Evolutionary conservation across 2,113 vertebrate genomes (phyloP), one percentile per base, ranked within the genome.

Genomic region (Chaenocephalus aceratus): DNA sequence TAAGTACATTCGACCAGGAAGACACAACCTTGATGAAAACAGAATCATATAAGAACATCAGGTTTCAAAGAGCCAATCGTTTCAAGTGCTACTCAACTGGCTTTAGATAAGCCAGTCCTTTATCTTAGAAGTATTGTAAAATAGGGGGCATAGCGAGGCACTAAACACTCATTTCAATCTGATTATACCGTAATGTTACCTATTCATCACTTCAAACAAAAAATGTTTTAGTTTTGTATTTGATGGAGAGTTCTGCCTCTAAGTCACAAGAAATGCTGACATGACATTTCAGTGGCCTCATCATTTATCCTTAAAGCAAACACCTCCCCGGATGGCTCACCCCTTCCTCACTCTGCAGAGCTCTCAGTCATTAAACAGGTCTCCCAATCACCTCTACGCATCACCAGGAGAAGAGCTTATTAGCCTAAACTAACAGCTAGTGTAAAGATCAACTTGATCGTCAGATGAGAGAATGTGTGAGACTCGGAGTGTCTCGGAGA

Each of bases 341-440:
- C 82, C 34, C 4, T 72, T 83, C 79, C 77, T 72, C 74, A 58
- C 76, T 83, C 69, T 46, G 63, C 80, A 45, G 63, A 87, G 82
- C 75, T 84, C 61, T 1, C 57, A 57, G 60, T 91, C 84, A 90
- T 92, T 90, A 91, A 89, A 88, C 82, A 72, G 83, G 78, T 87
- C 88, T 86, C 73, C 58, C 80, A 77, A 69, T 86, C 80, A 87
- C 86, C 83, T 79, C 83, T 64, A 68, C 18, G 34, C 86, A 77
- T 88, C 74, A 80, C 41, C 77, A 74, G 63, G 57, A 66, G 78
- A 72, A 57, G 62, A 63, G 79, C 82, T 93, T 83, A 86, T 86
- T 73, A 87, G 78, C 72, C 81, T 83, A 64, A 84, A 86, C 80
- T 83, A 92, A 89, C 82, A 84, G 79, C 79, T 21, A 85, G 59